Evolutionary conservation across 2,797 vertebrate species (phyloP).

Genomic region (Clarias laeviceps): DNA sequence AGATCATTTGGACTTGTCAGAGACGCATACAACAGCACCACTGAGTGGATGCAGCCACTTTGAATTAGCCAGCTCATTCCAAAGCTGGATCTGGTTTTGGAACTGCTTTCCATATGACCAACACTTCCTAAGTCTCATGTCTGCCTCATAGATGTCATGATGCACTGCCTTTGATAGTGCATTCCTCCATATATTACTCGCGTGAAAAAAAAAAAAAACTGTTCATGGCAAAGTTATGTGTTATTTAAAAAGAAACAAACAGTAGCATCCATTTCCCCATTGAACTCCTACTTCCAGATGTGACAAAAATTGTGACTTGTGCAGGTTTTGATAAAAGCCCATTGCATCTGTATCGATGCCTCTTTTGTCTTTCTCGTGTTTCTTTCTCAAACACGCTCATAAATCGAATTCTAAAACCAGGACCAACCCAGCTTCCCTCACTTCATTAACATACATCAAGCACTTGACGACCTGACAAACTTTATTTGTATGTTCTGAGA

Average conservation of each 20-base stretch:
- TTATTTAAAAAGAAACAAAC: slow-evolving; percentile 65
- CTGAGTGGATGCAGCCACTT: slow-evolving; percentile 30
- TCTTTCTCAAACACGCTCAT: slow-evolving; percentile 53
- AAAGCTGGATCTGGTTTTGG: slow-evolving; percentile 5
- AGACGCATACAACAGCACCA: not conserved
- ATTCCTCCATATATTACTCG: slow-evolving; percentile 45
- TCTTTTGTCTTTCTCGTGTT: slow-evolving; percentile 28
- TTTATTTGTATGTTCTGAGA: slow-evolving; percentile 73
- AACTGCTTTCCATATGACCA: slow-evolving; percentile 24
- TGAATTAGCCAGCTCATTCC: slow-evolving; percentile 36
- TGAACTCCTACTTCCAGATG: slow-evolving; percentile 58
- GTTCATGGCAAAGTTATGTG: slow-evolving; percentile 57
- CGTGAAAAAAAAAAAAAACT: slow-evolving; percentile 16
- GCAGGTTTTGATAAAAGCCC: not conserved
- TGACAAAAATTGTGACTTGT: not conserved
- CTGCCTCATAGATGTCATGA: slow-evolving; percentile 60
- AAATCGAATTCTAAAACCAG: slow-evolving; percentile 5
- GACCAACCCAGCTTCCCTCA: slow-evolving; percentile 39
- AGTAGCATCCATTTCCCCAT: slow-evolving; percentile 40
- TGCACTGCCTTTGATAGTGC: slow-evolving; percentile 66
- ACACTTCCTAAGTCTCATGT: slow-evolving; percentile 52
- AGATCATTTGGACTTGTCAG: slow-evolving; percentile 21
- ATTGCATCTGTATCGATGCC: not conserved
- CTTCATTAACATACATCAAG: slow-evolving; percentile 78
- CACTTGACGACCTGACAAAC: slow-evolving; percentile 72